Percentiles rank a stretch among this genome's conserved stretches.
phyloP scores from a whole-genome alignment of 2,113 vertebrate species.

The Alligator sinensis region DNA sequence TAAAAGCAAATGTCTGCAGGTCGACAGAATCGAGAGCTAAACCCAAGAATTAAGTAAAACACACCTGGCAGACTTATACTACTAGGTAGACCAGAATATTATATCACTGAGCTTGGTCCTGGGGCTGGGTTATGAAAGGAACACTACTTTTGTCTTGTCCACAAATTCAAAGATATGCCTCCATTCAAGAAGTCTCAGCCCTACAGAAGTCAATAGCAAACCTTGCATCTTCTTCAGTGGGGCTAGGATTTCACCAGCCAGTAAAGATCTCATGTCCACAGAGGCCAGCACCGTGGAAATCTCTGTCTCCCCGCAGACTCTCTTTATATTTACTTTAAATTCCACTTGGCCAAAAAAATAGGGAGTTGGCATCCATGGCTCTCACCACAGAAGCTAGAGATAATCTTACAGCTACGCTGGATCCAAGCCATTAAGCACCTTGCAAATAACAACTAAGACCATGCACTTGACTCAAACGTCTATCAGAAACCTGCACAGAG shows the following conservation, averaged over 20 bases:
- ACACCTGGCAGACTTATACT: too few species aligned
- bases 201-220: not conserved
- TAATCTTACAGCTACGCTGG: not conserved
- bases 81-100: too few species aligned
- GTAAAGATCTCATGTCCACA: not conserved
- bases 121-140: not conserved
- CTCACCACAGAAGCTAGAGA: not conserved
- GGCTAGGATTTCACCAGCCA: not conserved
- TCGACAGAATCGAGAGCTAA: too few species aligned
- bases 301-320: not conserved
- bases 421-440: not conserved
- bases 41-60: too few species aligned
- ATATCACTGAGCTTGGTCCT: too few species aligned
- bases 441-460: not conserved
- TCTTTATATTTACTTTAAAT: not conserved
- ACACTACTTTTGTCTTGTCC: not conserved
- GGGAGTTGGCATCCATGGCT: not conserved
- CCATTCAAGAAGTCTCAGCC: not conserved
- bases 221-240: not conserved
- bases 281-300: not conserved
- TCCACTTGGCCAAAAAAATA: not conserved
- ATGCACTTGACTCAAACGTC: not conserved
- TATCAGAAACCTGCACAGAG: not conserved
- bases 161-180: not conserved
- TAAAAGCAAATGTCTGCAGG: too few species aligned